Evolutionary conservation across 92 coral and sea anemone species (phyloP).

Genomic region (Pocillopora grandis): DNA sequence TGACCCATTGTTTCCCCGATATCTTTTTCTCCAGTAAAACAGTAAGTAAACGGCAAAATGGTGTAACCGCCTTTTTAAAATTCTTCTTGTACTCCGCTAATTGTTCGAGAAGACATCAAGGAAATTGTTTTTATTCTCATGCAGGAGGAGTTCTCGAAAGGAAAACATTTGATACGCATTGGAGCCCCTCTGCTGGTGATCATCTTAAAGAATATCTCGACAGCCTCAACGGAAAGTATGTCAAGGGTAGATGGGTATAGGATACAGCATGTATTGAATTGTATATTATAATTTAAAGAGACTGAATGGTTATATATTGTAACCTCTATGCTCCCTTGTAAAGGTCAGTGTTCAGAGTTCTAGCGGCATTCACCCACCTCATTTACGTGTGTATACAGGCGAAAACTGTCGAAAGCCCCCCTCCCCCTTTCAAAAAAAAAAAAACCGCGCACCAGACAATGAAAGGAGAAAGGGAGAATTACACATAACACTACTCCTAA

Average conservation of each 20-base stretch:
- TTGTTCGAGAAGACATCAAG: neutral
- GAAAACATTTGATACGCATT: conserved; percentile 3
- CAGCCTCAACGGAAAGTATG: conserved; percentile 22
- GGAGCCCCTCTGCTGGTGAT: neutral
- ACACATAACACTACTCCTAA: neutral
- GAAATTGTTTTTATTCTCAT: neutral
- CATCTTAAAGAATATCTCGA: conserved; percentile 24
- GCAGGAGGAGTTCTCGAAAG: conserved; percentile 11
- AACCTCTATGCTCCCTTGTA: too few species aligned
- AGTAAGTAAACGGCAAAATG: neutral
- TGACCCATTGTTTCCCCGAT: conserved; percentile 2
- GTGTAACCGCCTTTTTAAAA: neutral
- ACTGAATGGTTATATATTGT: too few species aligned
- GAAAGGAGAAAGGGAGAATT: conserved; percentile 1
- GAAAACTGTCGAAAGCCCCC: neutral
- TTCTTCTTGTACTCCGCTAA: neutral
- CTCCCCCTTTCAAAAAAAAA: too few species aligned
- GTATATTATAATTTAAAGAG: too few species aligned
- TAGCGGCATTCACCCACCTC: too few species aligned
- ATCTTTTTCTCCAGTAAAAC: neutral
- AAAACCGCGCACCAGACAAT: neutral
- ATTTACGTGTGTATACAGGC: neutral
- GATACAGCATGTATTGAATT: too few species aligned
- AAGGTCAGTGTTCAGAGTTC: too few species aligned
- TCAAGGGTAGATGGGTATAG: neutral